Base-by-base conservation (phyloP, 2,113 vertebrate species). In the Phyllopteryx taeniolatus region DNA sequence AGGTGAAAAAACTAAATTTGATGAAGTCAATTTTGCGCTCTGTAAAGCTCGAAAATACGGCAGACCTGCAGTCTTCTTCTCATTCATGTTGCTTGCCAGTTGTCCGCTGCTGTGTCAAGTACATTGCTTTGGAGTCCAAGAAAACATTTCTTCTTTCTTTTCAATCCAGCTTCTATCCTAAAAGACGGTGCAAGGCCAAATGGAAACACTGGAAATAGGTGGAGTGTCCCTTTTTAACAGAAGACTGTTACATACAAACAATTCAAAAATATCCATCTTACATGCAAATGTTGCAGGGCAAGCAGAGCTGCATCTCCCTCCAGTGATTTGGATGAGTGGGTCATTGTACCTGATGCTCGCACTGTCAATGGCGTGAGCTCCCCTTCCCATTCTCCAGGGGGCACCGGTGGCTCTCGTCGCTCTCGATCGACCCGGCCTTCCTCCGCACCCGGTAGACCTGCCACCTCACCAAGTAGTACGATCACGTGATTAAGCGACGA, bases 391-490 rank as follows among this genome's bases (percentile, higher is more conserved):
- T 93, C 94, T 67, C 95, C 95, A 78, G 94, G 93, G 1, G 92
- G 78, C 80, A 93, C 94, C 74, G 93, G 89, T 43, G 85, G 93
- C 68, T 78, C 87, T 8, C 92, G 93, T 73, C 95, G 94, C 65
- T 93, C 94, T n/a, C 89, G 95, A 88, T 95, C 95, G 67, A 93
- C 92, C 0, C 85, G 93, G 35, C 95, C 95, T 14, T 95, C 95
- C 13, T 92, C 95, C 8, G 94, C 92, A 4, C 95, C 95, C 9
- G 93, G 87, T 66, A 95, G 94, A 90, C 93, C 94, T 0, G 20
- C 88, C 0, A 82, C 88, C 0, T 82, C 90, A 65, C 85, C 92
- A 59, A 94, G 96, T 98, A 76, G 8, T 85, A 67, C 66, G 60
- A 12, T 14, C 14, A 46, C 22, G 2, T 15, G 17, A 53, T 53